phyloP scores from a whole-genome alignment of 2,888 invertebrate species.

The Brachyptera risi region DNA sequence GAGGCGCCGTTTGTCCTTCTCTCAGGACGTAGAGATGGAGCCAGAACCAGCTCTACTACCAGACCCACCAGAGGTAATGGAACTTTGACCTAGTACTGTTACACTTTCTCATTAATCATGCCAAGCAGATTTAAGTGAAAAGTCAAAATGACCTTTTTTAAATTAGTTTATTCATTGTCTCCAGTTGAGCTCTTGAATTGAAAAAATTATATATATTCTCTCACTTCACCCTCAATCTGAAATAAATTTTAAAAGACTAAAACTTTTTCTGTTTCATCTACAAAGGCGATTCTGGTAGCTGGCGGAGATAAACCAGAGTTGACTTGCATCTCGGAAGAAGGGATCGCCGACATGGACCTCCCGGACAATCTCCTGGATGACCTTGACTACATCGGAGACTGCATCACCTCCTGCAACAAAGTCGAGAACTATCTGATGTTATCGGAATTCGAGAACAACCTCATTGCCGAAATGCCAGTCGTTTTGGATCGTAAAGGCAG shows the following conservation, averaged over 20 bases:
- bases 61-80: conserved; percentile 11
- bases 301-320: conserved; percentile 63
- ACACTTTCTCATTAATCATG: too few species aligned
- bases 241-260: too few species aligned
- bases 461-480: conserved; percentile 73
- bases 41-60: conserved; percentile 15
- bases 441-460: conserved; percentile 80
- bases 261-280: too few species aligned
- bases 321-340: conserved; percentile 82
- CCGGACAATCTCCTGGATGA: conserved; percentile 76
- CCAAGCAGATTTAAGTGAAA: too few species aligned
- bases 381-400: conserved; percentile 74
- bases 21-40: conserved; percentile 48
- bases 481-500: conserved; percentile 66
- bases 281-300: conserved; percentile 46
- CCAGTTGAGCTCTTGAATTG: too few species aligned
- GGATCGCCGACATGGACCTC: conserved; percentile 76
- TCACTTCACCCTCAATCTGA: too few species aligned
- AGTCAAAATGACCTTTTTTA: too few species aligned
- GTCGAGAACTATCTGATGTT: conserved; percentile 82
- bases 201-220: too few species aligned
- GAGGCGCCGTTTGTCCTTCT: conserved; percentile 53
- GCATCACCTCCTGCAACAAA: conserved; percentile 82
- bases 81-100: neutral
- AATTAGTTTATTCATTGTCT: too few species aligned